Percentiles rank a stretch among this genome's conserved stretches.
Evolutionary conservation across 2,113 vertebrate species (phyloP).

Genomic region (Catharus bicknelli): DNA sequence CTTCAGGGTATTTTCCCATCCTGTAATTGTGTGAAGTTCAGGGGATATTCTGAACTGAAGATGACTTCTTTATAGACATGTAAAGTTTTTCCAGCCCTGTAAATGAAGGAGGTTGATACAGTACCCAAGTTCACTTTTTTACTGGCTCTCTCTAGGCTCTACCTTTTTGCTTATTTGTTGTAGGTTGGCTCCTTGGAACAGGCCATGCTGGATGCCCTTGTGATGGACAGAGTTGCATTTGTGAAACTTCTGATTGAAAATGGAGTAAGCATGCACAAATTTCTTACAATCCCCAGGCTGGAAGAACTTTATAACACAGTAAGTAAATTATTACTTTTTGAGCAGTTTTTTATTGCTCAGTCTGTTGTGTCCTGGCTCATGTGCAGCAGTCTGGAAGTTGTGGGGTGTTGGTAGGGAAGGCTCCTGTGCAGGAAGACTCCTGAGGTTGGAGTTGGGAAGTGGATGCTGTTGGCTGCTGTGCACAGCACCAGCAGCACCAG

Average conservation of each 20-base stretch:
- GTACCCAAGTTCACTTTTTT: background rate
- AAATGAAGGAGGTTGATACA: background rate
- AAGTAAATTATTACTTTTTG: conserved; percentile 54
- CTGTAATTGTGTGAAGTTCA: background rate
- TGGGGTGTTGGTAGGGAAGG: background rate
- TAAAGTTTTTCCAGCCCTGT: background rate
- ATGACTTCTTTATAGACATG: background rate
- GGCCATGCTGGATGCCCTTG: conserved; percentile 96
- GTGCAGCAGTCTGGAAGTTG: background rate
- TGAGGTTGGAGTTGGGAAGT: background rate
- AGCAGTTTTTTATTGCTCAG: background rate
- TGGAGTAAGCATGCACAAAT: conserved; percentile 98
- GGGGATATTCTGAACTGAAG: background rate
- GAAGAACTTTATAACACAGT: conserved; percentile 99
- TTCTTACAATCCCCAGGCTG: conserved; percentile 93
- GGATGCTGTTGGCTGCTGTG: background rate
- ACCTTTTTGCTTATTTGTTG: background rate
- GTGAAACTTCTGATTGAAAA: conserved; percentile 98
- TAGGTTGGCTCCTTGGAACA: conserved; percentile 97
- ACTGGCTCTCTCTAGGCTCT: background rate
- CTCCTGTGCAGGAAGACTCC: background rate
- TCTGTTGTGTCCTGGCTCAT: rapidly evolving
- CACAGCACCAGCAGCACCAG: background rate
- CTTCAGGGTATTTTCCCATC: background rate
- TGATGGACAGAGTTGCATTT: conserved; percentile 98